Conservation (phyloP, 1,140 invertebrate species). For the Neocloeon triangulifer region DNA sequence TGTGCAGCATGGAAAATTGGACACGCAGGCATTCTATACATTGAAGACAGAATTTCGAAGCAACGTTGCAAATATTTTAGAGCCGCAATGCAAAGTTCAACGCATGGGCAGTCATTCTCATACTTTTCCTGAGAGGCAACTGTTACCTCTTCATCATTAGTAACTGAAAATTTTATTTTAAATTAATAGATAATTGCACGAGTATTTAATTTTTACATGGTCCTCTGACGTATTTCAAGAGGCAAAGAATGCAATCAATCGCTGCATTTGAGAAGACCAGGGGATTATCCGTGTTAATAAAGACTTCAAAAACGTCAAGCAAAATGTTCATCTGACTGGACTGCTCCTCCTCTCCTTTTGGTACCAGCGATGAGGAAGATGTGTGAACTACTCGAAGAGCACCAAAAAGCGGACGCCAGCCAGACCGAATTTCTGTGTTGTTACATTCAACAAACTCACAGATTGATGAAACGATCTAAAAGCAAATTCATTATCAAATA, state of each 20-base stretch:
- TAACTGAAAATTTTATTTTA: not conserved
- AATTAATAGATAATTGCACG: not conserved
- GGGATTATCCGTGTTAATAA: constrained; percentile 75
- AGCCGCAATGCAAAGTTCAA: constrained; percentile 62
- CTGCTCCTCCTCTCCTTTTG: constrained; percentile 6
- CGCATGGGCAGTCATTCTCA: constrained; percentile 3
- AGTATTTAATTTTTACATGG: constrained; percentile 16
- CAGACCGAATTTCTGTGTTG: constrained; percentile 72
- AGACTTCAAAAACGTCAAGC: constrained; percentile 80
- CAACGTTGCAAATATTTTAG: constrained; percentile 67
- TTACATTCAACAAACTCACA: constrained; percentile 90
- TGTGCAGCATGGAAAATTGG: constrained; percentile 79
- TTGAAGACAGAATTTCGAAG: constrained; percentile 64
- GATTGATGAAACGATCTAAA: constrained; percentile 75
- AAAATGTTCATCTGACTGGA: constrained; percentile 25
- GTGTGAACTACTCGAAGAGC: constrained; percentile 53
- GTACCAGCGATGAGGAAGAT: constrained; percentile 4
- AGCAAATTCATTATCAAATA: constrained; percentile 7
- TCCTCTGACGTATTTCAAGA: constrained; percentile 41
- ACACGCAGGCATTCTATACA: constrained; percentile 87
- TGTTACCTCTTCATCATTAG: not conserved
- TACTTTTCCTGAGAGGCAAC: not conserved
- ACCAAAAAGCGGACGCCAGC: constrained; percentile 80
- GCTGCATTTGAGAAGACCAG: constrained; percentile 84
- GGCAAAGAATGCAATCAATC: constrained; percentile 74